These are phyloP conservation scores for Drosophila guanche DNA, from an alignment of 1,140 invertebrate genomes.

Conservation along the genomic window DNA sequence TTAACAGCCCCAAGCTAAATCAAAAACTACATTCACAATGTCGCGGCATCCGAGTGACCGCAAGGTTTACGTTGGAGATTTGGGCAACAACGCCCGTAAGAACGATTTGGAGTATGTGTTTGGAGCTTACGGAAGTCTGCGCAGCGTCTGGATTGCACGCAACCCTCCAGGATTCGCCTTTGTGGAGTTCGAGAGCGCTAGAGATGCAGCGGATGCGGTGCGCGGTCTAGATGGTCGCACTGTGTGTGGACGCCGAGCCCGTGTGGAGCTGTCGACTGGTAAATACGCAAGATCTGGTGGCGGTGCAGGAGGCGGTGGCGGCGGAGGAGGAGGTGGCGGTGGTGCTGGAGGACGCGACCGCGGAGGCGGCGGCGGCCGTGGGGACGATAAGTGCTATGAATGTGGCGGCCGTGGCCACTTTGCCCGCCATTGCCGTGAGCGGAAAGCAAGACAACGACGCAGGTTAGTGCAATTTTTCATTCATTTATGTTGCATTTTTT, in stretches of 20 bases:
- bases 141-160: slow-evolving; percentile 97
- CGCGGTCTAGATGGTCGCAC: slow-evolving; percentile 89
- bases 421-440: slow-evolving; percentile 91
- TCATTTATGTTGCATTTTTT: slow-evolving; percentile 49
- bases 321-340: slow-evolving; percentile 82
- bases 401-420: slow-evolving; percentile 96
- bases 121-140: slow-evolving; percentile 95
- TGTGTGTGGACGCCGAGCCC: slow-evolving; percentile 94
- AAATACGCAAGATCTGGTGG: slow-evolving; percentile 88
- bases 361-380: slow-evolving; percentile 85
- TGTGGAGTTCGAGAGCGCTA: slow-evolving; percentile 95
- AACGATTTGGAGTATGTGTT: slow-evolving; percentile 97
- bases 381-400: slow-evolving; percentile 92
- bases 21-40: slow-evolving; percentile 84
- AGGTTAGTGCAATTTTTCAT: slow-evolving; percentile 71
- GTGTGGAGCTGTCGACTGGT: slow-evolving; percentile 96
- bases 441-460: slow-evolving; percentile 70
- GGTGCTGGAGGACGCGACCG: slow-evolving; percentile 86
- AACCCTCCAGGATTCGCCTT: slow-evolving; percentile 98
- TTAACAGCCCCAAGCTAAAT: slow-evolving; percentile 47
- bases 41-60: slow-evolving; percentile 93
- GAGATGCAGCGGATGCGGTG: slow-evolving; percentile 97
- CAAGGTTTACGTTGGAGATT: slow-evolving; percentile 98
- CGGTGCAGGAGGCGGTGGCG: slow-evolving; percentile 72
- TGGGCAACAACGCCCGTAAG: slow-evolving; percentile 94